Conservation (phyloP, 2,113 vertebrate genomes). For the Gulo gulo region DNA sequence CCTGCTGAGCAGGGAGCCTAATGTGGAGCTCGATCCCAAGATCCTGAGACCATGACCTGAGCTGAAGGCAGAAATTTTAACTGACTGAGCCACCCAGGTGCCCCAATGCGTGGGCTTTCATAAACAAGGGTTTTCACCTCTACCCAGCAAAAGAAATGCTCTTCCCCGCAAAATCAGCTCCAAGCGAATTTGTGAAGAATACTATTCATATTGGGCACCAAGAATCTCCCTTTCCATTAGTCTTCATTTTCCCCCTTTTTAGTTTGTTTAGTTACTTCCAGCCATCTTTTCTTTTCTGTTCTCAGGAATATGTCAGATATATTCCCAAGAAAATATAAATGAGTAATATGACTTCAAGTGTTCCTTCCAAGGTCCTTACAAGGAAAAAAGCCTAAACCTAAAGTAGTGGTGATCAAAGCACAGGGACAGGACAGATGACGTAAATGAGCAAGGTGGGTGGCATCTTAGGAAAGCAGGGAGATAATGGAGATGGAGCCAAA, state of each 20-base stretch:
- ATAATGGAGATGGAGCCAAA: background rate
- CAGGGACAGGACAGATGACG: background rate
- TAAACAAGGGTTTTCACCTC: background rate
- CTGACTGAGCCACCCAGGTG: too few species aligned
- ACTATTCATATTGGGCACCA: background rate
- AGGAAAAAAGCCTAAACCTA: background rate
- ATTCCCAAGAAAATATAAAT: background rate
- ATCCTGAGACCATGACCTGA: background rate
- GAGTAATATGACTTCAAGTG: background rate
- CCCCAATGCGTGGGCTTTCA: background rate
- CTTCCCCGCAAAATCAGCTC: background rate
- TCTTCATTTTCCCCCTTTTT: background rate
- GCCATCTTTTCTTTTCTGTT: background rate
- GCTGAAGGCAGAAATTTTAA: background rate
- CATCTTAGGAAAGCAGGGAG: background rate
- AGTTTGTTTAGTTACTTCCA: background rate
- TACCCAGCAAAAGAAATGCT: background rate
- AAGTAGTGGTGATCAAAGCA: background rate
- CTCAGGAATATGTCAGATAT: background rate
- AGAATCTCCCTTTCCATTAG: background rate
- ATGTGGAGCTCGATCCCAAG: too few species aligned
- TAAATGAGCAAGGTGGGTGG: background rate
- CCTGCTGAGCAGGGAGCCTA: too few species aligned
- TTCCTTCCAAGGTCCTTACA: background rate
- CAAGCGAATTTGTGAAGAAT: background rate